A percentile compares a stretch with the other conserved stretches of the same genome.
These are phyloP conservation scores for Pachypsylla venusta DNA, from an alignment of 1,140 invertebrate species.

Conservation along the genomic window DNA sequence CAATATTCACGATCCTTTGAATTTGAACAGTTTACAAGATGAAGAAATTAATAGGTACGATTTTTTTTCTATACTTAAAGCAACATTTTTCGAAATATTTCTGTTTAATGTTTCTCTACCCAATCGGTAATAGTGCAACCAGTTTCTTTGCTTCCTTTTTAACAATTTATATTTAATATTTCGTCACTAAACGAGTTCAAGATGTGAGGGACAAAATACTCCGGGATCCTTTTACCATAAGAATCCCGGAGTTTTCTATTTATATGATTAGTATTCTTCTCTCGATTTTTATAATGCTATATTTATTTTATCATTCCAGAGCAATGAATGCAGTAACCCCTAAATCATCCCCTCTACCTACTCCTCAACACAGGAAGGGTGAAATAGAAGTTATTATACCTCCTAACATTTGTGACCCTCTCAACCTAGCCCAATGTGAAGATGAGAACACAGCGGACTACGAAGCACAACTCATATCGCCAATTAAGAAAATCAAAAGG, in stretches of 20 bases:
- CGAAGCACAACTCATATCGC: slow-evolving; percentile 51
- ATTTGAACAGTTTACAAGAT: slow-evolving; percentile 80
- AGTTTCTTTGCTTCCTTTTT: background rate
- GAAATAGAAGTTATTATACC: slow-evolving; percentile 83
- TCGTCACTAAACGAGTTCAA: too few species aligned
- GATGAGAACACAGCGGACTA: slow-evolving; percentile 45
- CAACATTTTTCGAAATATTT: too few species aligned
- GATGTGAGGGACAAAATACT: too few species aligned
- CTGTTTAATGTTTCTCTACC: too few species aligned
- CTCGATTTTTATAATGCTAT: slow-evolving; percentile 1
- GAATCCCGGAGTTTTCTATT: too few species aligned
- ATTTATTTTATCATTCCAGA: slow-evolving; percentile 21
- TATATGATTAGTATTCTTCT: too few species aligned
- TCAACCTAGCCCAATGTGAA: slow-evolving; percentile 68
- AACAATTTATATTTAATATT: too few species aligned
- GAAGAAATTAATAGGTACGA: slow-evolving; percentile 57
- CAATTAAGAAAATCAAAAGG: slow-evolving; percentile 44
- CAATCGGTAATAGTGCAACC: too few species aligned
- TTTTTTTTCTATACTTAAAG: background rate
- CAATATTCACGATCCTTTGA: slow-evolving; percentile 87
- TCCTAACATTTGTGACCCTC: slow-evolving; percentile 76
- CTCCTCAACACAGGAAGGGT: slow-evolving; percentile 61
- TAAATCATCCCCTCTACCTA: slow-evolving; percentile 73
- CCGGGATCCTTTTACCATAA: too few species aligned
- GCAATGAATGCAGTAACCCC: slow-evolving; percentile 77